These are phyloP conservation scores for Addax nasomaculatus DNA, from an alignment of 2,113 vertebrate species.

Conservation along the genomic window DNA sequence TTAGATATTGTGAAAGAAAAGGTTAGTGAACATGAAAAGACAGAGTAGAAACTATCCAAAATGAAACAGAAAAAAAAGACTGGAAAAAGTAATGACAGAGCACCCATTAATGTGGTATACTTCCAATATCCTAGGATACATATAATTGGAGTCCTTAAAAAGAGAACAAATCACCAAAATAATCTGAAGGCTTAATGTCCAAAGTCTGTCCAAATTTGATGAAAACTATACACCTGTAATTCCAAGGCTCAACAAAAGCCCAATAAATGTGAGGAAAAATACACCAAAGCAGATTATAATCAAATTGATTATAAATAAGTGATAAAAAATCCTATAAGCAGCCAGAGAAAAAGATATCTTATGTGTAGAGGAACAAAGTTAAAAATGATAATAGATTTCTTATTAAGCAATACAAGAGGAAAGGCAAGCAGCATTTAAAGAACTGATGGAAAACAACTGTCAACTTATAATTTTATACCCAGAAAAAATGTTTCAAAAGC, in stretches of 20 bases:
- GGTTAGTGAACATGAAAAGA: neutral
- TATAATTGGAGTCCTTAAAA: neutral
- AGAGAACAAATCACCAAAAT: neutral
- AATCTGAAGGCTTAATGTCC: neutral
- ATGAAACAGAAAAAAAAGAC: neutral
- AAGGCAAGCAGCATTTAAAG: neutral
- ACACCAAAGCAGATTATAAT: neutral
- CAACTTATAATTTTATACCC: neutral
- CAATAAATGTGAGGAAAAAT: neutral
- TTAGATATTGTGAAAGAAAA: neutral
- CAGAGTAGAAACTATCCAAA: neutral
- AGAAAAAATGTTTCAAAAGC: neutral
- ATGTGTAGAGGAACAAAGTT: neutral
- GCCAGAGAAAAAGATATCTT: neutral
- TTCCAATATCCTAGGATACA: neutral
- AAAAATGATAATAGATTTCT: neutral
- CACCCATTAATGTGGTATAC: neutral
- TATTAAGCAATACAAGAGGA: neutral
- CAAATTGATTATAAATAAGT: neutral
- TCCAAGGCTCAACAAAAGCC: neutral
- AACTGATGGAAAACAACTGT: neutral
- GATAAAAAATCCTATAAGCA: neutral
- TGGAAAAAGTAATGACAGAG: neutral
- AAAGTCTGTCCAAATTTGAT: neutral
- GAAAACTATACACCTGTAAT: neutral